Percentiles rank a stretch among this genome's conserved stretches.
phyloP scores from a whole-genome alignment of 2,888 invertebrate species.

The Clusia tigrina region DNA sequence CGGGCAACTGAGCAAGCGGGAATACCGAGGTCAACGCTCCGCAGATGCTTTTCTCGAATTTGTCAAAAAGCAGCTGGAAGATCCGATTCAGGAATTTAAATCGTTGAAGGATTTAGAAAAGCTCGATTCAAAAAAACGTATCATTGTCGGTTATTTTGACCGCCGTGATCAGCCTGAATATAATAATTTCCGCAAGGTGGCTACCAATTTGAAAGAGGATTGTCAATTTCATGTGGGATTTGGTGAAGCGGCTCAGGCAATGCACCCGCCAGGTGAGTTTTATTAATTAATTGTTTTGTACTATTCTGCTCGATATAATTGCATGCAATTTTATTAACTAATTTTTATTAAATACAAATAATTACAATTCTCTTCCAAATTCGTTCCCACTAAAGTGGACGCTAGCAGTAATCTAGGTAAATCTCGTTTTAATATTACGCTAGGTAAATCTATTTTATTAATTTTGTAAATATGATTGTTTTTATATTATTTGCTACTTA shows the following conservation, averaged over 20 bases:
- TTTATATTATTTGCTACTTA: not conserved
- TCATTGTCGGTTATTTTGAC: slow-evolving; percentile 91
- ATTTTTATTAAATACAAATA: not conserved
- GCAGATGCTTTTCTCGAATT: slow-evolving; percentile 89
- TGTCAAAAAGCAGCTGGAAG: slow-evolving; percentile 86
- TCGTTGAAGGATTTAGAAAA: slow-evolving; percentile 76
- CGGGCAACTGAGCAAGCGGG: slow-evolving; percentile 87
- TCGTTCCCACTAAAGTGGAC: slow-evolving; percentile 18
- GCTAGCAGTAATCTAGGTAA: slow-evolving; percentile 35
- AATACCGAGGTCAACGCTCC: slow-evolving; percentile 90
- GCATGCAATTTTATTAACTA: slow-evolving; percentile 9
- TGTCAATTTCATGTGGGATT: slow-evolving; percentile 93
- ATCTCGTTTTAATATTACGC: slow-evolving; percentile 32
- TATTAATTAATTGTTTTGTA: not conserved
- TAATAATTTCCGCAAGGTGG: slow-evolving; percentile 79
- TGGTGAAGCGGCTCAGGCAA: slow-evolving; percentile 80
- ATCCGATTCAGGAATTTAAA: slow-evolving; percentile 82
- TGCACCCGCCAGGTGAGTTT: slow-evolving; percentile 84
- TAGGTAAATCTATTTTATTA: slow-evolving; percentile 39
- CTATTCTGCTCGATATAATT: slow-evolving; percentile 14
- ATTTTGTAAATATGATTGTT: not conserved
- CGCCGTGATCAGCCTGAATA: slow-evolving; percentile 81
- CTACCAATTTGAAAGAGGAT: slow-evolving; percentile 91
- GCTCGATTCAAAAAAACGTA: slow-evolving; percentile 82
- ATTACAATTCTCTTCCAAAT: slow-evolving; percentile 6